Evolutionary conservation across 2,797 vertebrate genomes (phyloP).

Genomic region (Danio jaintianensis): DNA sequence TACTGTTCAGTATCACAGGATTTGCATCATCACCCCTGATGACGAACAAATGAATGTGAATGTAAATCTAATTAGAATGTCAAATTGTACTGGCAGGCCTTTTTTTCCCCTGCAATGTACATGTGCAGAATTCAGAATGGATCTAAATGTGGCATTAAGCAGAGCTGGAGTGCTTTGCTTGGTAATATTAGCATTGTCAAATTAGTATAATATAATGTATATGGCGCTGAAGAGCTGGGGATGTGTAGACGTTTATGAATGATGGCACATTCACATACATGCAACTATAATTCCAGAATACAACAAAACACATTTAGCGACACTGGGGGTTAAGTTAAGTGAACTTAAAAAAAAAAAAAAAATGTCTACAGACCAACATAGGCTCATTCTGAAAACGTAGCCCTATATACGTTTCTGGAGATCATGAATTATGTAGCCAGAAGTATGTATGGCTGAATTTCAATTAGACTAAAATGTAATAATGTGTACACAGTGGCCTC

Average conservation of each 20-base stretch:
- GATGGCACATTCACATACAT: background rate
- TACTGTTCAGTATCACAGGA: background rate
- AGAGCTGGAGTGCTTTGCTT: background rate
- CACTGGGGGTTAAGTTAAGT: too few species aligned
- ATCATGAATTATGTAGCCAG: too few species aligned
- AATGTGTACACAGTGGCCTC: too few species aligned
- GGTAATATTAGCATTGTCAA: background rate
- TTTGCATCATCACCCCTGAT: background rate
- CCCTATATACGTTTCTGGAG: too few species aligned
- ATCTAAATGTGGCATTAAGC: background rate
- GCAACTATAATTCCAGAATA: background rate
- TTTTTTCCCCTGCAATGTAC: background rate
- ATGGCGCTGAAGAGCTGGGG: background rate
- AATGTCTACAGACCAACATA: too few species aligned
- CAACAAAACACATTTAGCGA: background rate
- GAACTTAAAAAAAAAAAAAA: too few species aligned
- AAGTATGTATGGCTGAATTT: too few species aligned
- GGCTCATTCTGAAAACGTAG: too few species aligned
- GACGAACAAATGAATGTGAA: slow-evolving; percentile 25
- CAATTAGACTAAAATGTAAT: too few species aligned
- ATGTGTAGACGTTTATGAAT: background rate
- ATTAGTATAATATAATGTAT: background rate
- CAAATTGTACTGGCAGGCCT: background rate
- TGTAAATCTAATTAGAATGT: slow-evolving; percentile 23
- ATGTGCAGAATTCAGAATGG: background rate